phyloP scores from a whole-genome alignment of 2,888 invertebrate genomes.

The Erebia epiphron region DNA sequence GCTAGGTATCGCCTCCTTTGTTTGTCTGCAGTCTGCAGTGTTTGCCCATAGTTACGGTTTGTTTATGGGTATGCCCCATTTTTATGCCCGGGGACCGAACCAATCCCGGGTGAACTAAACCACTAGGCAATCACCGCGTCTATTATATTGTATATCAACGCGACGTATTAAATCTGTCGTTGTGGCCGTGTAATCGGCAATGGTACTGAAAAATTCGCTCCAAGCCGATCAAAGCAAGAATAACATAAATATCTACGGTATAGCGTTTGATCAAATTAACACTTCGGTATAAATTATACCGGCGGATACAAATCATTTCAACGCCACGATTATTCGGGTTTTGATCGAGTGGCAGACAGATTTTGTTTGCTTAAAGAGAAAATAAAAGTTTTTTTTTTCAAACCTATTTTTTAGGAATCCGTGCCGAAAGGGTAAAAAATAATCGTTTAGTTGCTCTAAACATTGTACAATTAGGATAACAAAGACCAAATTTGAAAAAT shows the following conservation, averaged over 20 bases:
- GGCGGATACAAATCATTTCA: constrained; percentile 30
- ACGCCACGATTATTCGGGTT: constrained; percentile 25
- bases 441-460: too few relatives aligned
- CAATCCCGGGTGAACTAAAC: not conserved
- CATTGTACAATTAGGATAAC: too few relatives aligned
- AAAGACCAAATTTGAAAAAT: too few relatives aligned
- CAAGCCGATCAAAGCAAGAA: constrained; percentile 68
- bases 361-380: not conserved
- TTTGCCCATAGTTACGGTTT: too few relatives aligned
- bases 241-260: constrained; percentile 51
- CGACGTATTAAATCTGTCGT: constrained; percentile 74
- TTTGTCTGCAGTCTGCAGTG: too few relatives aligned
- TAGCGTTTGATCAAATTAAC: constrained; percentile 34
- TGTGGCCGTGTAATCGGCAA: constrained; percentile 58
- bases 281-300: constrained; percentile 27
- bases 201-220: constrained; percentile 73
- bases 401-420: too few relatives aligned
- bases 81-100: too few relatives aligned
- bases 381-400: not conserved
- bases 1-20: too few relatives aligned
- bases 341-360: constrained; percentile 24
- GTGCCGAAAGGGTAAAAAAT: too few relatives aligned
- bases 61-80: too few relatives aligned
- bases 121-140: not conserved
- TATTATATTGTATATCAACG: not conserved